phyloP scores from a whole-genome alignment of 1,140 invertebrate genomes.

The Drosophila novamexicana region DNA sequence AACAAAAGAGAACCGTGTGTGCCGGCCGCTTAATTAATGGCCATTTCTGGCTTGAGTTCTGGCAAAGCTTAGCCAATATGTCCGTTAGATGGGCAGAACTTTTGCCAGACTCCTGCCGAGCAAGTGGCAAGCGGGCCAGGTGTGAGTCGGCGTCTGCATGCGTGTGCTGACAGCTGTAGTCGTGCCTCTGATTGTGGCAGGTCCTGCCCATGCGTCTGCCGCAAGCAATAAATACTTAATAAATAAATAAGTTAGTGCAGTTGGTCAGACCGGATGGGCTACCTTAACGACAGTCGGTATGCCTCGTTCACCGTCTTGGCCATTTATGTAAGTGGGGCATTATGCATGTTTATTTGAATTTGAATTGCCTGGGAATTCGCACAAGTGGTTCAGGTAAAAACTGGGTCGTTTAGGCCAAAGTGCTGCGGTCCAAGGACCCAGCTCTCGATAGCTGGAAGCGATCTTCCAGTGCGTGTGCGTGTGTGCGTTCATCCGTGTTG shows the following conservation, averaged over 20 bases:
- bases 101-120: neutral
- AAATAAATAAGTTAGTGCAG: slow-evolving; percentile 26
- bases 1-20: slow-evolving; percentile 2
- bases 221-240: slow-evolving; percentile 50
- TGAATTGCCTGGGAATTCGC: slow-evolving; percentile 22
- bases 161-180: neutral
- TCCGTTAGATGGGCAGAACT: neutral
- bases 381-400: slow-evolving; percentile 1
- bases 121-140: neutral
- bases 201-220: neutral
- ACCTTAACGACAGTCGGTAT: neutral
- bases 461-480: neutral
- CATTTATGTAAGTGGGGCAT: slow-evolving; percentile 11
- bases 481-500: neutral
- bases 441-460: neutral
- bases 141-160: neutral
- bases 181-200: slow-evolving; percentile 2
- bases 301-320: neutral
- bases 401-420: neutral
- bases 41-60: neutral
- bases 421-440: neutral
- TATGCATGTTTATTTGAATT: slow-evolving; percentile 29
- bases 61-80: neutral
- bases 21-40: slow-evolving; percentile 6
- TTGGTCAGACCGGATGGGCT: neutral